These are phyloP conservation scores for Pachymerium ferrugineum DNA, from an alignment of 2,888 invertebrate species.

Conservation along the genomic window DNA sequence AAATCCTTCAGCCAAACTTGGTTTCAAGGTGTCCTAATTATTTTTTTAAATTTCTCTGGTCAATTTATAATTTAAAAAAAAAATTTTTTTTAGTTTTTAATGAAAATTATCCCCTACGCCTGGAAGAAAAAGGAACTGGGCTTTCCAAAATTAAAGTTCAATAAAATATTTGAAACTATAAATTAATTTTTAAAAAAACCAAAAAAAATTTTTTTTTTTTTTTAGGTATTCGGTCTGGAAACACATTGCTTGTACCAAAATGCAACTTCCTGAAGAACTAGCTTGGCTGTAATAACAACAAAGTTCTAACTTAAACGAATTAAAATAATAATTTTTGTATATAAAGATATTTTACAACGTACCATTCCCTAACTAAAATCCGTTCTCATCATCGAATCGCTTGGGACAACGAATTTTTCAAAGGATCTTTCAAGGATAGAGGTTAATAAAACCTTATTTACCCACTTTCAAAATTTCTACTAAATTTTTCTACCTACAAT, in stretches of 20 bases:
- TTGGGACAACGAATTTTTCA: background rate
- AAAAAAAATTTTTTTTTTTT: too few relatives aligned
- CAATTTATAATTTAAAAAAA: background rate
- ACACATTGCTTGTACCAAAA: slow-evolving; percentile 36
- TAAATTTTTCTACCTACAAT: too few relatives aligned
- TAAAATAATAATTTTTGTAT: background rate
- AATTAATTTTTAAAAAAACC: background rate
- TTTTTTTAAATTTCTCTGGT: background rate
- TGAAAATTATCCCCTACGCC: slow-evolving; percentile 34
- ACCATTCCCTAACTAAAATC: slow-evolving; percentile 27
- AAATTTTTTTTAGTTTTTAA: slow-evolving; percentile 30
- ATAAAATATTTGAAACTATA: background rate
- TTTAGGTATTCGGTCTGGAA: slow-evolving; percentile 36
- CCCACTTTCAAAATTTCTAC: background rate
- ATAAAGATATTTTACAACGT: slow-evolving; percentile 3
- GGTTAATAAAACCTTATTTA: background rate
- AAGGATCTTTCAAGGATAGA: background rate
- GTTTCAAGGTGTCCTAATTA: slow-evolving; percentile 1
- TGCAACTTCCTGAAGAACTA: slow-evolving; percentile 35
- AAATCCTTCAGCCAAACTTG: slow-evolving; percentile 29
- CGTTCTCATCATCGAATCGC: background rate
- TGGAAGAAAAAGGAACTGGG: slow-evolving; percentile 32
- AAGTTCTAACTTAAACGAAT: background rate
- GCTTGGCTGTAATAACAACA: slow-evolving; percentile 32
- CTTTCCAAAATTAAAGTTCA: slow-evolving; percentile 34